A percentile compares a stretch with the other conserved stretches of the same genome.
phyloP scores from a whole-genome alignment of 2,797 vertebrate genomes.

The Helostoma temminkii region DNA sequence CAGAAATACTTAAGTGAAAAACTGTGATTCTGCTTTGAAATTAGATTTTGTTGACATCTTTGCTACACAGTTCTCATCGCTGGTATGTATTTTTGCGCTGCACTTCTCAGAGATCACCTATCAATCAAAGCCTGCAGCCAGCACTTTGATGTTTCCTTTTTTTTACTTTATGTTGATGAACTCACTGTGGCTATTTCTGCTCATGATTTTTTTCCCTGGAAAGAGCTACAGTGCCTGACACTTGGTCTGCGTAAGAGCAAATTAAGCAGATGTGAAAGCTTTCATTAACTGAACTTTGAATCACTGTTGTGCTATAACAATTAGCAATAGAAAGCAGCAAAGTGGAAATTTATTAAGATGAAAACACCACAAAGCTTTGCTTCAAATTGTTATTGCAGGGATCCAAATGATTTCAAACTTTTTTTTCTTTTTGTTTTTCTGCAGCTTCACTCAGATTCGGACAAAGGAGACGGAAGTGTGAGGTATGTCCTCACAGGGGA shows the following conservation, averaged over 20 bases:
- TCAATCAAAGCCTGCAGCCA: slow-evolving; percentile 41
- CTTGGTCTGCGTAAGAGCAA: slow-evolving; percentile 31
- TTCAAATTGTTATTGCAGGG: slow-evolving; percentile 19
- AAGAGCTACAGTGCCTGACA: slow-evolving; percentile 22
- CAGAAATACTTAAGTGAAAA: slow-evolving; percentile 44
- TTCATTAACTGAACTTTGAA: slow-evolving; percentile 33
- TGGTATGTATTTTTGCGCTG: slow-evolving; percentile 5
- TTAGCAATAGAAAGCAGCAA: slow-evolving; percentile 45
- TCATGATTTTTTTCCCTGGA: slow-evolving; percentile 7
- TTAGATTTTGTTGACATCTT: slow-evolving; percentile 48
- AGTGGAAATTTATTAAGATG: slow-evolving; percentile 62
- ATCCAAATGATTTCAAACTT: not conserved
- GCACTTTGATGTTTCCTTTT: not conserved
- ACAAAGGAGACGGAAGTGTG: slow-evolving; percentile 92
- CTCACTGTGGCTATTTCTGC: slow-evolving; percentile 26
- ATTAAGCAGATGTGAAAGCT: slow-evolving; percentile 62
- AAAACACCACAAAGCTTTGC: slow-evolving; percentile 37
- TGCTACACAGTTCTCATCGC: slow-evolving; percentile 45
- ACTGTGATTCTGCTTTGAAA: slow-evolving; percentile 52
- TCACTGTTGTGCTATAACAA: slow-evolving; percentile 41
- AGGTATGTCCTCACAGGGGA: slow-evolving; percentile 94
- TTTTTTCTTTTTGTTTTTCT: not conserved
- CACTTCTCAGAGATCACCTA: slow-evolving; percentile 39
- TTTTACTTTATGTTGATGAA: slow-evolving; percentile 12
- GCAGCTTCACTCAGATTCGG: slow-evolving; percentile 94